Percentiles rank a stretch among this genome's conserved stretches.
These are phyloP conservation scores for Mythimna lalbum DNA, from an alignment of 2,888 invertebrate species.

Conservation along the genomic window DNA sequence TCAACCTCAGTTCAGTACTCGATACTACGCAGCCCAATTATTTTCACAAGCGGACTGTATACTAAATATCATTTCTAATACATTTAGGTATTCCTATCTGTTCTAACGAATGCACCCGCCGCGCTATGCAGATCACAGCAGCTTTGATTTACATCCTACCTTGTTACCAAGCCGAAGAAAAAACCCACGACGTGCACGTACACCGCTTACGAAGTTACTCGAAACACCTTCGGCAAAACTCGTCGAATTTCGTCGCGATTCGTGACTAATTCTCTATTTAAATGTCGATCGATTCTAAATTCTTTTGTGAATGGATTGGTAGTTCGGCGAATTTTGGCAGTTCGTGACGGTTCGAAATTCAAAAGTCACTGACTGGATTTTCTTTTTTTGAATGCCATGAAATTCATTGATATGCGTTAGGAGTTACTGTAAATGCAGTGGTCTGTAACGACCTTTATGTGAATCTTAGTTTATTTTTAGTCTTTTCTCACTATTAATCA, in stretches of 20 bases:
- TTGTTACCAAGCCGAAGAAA: conserved; percentile 75
- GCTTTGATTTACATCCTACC: conserved; percentile 83
- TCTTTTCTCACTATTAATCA: not conserved
- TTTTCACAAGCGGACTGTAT: conserved; percentile 55
- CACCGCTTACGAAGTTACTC: conserved; percentile 51
- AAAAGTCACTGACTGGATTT: conserved; percentile 24
- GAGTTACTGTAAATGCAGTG: conserved; percentile 17
- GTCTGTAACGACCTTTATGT: conserved; percentile 15
- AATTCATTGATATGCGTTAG: conserved; percentile 30
- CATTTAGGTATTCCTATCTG: conserved; percentile 64
- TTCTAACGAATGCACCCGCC: conserved; percentile 73
- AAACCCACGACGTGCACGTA: conserved; percentile 61
- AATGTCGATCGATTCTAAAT: conserved; percentile 41
- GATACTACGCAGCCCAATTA: conserved; percentile 54
- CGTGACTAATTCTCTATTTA: conserved; percentile 54
- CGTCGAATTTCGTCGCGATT: conserved; percentile 14
- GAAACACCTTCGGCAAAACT: conserved; percentile 10
- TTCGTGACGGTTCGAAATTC: conserved; percentile 48
- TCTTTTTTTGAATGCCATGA: conserved; percentile 20
- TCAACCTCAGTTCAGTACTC: conserved; percentile 7
- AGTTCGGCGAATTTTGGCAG: conserved; percentile 43
- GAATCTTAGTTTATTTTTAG: not conserved
- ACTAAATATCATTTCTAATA: conserved; percentile 67
- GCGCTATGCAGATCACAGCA: conserved; percentile 78
- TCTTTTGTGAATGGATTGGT: conserved; percentile 35